phyloP scores from a whole-genome alignment of 2,113 vertebrate species.

The Arizona elegans region DNA sequence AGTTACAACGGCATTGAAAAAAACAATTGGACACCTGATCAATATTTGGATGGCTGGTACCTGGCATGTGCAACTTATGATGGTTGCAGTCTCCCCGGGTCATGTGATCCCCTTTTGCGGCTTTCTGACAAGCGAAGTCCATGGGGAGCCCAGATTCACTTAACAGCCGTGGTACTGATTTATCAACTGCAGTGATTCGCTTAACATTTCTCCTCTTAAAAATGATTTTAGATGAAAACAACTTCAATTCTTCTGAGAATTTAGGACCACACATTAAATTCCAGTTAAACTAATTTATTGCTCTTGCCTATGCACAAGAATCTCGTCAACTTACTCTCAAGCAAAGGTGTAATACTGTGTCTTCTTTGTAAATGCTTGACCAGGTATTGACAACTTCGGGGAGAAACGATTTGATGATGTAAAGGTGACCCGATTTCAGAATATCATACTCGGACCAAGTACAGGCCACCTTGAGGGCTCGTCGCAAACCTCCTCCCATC shows the following conservation, averaged over 20 bases:
- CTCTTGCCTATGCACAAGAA: too few species aligned
- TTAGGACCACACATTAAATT: too few species aligned
- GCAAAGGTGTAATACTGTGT: slow-evolving; percentile 96
- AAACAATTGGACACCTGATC: background rate
- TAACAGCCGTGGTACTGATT: background rate
- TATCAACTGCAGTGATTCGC: background rate
- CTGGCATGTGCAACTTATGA: background rate
- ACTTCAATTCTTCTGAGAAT: too few species aligned
- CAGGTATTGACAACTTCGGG: slow-evolving; percentile 95
- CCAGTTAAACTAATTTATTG: too few species aligned
- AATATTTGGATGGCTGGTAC: background rate
- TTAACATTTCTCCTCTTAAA: background rate
- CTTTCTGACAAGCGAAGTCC: background rate
- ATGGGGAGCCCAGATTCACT: background rate
- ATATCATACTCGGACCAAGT: slow-evolving; percentile 97
- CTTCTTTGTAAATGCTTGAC: slow-evolving; percentile 96
- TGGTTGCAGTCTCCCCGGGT: too few species aligned
- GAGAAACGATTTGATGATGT: slow-evolving; percentile 98
- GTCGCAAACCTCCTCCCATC: slow-evolving; percentile 93
- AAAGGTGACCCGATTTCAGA: slow-evolving; percentile 92
- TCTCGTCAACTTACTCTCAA: slow-evolving; percentile 81
- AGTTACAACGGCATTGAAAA: background rate
- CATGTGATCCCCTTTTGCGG: background rate
- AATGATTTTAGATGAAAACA: too few species aligned
- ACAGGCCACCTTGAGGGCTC: slow-evolving; percentile 95